Evolutionary conservation across 2,797 vertebrate species (phyloP).

Genomic region (Loris lydekkerianus): DNA sequence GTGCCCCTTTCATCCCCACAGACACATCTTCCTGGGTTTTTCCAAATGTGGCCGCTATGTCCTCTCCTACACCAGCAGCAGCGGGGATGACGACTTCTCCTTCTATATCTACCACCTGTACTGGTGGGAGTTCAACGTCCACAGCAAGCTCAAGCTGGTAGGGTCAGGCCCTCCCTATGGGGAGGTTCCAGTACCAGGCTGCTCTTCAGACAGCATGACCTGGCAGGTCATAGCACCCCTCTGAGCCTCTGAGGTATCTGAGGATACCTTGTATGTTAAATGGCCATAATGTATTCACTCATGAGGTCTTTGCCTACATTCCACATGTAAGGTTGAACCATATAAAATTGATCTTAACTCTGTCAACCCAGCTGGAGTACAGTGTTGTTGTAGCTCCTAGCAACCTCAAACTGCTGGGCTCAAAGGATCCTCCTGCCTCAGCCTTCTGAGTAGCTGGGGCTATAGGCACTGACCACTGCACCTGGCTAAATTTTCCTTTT

Average conservation of each 20-base stretch:
- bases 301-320: background rate
- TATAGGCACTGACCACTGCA: background rate
- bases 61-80: constrained; percentile 96
- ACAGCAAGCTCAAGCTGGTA: constrained; percentile 96
- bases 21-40: constrained; percentile 97
- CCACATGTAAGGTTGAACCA: background rate
- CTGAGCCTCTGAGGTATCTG: background rate
- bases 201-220: background rate
- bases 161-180: background rate
- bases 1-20: constrained; percentile 72
- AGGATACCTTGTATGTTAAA: background rate
- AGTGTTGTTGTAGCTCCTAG: background rate
- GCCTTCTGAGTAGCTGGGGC: background rate
- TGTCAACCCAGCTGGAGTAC: background rate
- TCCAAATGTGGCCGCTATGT: constrained; percentile 97
- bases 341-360: background rate
- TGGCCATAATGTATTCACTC: too few relatives aligned
- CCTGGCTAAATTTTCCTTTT: background rate
- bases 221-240: background rate
- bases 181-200: background rate
- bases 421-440: background rate
- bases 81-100: constrained; percentile 95
- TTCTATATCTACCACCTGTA: constrained; percentile 97
- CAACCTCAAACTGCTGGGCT: background rate
- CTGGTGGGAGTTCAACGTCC: constrained; percentile 99